Evolutionary conservation across 2,797 vertebrate species (phyloP).

Genomic region (Siniperca obscura): DNA sequence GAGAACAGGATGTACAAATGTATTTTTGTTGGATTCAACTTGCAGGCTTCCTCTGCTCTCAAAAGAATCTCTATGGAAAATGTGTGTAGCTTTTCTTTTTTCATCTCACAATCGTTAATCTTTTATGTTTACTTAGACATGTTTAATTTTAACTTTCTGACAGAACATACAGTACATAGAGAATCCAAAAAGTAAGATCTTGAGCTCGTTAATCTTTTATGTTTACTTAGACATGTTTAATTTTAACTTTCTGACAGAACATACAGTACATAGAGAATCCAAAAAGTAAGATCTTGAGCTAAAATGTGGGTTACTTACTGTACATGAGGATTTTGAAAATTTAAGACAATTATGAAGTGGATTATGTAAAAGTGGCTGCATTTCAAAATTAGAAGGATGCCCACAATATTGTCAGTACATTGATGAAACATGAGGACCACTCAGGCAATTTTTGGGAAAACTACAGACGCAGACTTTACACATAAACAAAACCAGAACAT

Average conservation of each 20-base stretch:
- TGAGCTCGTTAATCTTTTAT: not conserved
- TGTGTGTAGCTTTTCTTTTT: not conserved
- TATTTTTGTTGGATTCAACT: slow-evolving; percentile 37
- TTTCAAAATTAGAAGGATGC: not conserved
- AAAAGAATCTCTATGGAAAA: not conserved
- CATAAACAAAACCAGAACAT: not conserved
- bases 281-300: not conserved
- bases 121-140: not conserved
- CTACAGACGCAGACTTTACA: not conserved
- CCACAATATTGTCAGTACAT: not conserved
- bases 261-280: not conserved
- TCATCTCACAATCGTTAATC: not conserved
- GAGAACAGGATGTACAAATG: slow-evolving; percentile 18
- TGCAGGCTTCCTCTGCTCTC: not conserved
- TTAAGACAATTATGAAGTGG: not conserved
- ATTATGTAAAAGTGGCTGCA: not conserved
- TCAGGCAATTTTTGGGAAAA: not conserved
- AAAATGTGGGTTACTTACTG: not conserved
- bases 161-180: not conserved
- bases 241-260: not conserved
- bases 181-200: not conserved
- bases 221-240: not conserved
- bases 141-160: not conserved
- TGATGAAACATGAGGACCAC: not conserved
- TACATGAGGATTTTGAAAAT: not conserved